Conservation (phyloP, 2,888 invertebrate genomes). For the Sarcophaga subvicina region DNA sequence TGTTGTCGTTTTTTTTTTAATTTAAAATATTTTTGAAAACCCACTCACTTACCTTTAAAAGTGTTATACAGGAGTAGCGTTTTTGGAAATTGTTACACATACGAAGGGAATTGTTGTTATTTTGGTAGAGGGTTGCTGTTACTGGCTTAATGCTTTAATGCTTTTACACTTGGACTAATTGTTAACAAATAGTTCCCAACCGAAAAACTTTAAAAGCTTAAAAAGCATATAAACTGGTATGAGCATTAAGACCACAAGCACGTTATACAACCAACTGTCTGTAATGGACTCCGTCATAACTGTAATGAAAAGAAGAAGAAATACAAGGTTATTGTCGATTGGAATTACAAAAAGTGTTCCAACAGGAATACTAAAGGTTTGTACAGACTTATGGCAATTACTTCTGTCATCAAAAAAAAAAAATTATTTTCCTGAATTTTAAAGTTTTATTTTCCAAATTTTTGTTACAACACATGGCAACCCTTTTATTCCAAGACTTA, state of each 20-base stretch:
- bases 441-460: too few species aligned
- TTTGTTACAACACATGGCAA: too few species aligned
- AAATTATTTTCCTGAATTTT: too few species aligned
- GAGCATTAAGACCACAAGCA: constrained; percentile 80
- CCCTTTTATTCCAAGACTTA: too few species aligned
- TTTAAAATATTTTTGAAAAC: constrained; percentile 53
- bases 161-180: constrained; percentile 72
- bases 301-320: constrained; percentile 69
- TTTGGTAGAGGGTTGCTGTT: neutral
- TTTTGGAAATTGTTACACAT: neutral
- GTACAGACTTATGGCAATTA: too few species aligned
- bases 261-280: constrained; percentile 80
- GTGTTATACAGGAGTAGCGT: neutral
- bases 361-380: too few species aligned
- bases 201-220: constrained; percentile 81
- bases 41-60: constrained; percentile 34
- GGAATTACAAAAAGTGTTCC: neutral
- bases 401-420: too few species aligned
- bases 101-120: neutral
- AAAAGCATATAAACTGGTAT: constrained; percentile 82
- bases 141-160: constrained; percentile 6
- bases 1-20: constrained; percentile 11
- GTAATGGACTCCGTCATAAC: constrained; percentile 82
- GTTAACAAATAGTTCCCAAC: constrained; percentile 82
- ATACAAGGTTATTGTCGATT: constrained; percentile 25